Conservation (phyloP, 2,888 invertebrate species). For the Leucophenga maculata region DNA sequence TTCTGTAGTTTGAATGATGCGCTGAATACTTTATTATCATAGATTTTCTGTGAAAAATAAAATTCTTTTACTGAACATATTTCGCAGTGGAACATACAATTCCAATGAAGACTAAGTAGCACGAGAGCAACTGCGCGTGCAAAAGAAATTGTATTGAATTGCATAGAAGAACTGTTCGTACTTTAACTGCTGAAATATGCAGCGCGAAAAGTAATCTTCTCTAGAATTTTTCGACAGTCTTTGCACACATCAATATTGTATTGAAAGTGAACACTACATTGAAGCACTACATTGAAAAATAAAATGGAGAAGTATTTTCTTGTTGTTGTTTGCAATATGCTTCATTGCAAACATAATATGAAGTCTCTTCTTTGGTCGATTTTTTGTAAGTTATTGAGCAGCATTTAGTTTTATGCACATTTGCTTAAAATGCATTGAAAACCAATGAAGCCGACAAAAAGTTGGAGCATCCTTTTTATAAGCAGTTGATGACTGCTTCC, state of each 20-base stretch:
- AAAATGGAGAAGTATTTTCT: no score
- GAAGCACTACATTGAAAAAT: background rate
- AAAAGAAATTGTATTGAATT: no score
- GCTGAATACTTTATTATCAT: no score
- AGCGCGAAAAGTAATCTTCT: slow-evolving; percentile 8
- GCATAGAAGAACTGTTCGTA: background rate
- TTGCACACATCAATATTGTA: background rate
- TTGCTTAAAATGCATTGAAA: no score
- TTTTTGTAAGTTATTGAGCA: no score
- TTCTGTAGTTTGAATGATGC: no score
- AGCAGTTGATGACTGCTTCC: no score
- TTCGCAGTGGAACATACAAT: background rate
- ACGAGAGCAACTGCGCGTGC: no score
- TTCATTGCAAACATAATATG: background rate
- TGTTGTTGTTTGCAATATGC: background rate
- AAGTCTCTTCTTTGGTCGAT: no score
- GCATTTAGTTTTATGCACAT: no score
- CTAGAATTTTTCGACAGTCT: background rate
- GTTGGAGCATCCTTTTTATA: no score
- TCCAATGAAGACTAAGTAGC: background rate
- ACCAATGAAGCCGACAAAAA: no score
- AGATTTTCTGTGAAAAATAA: background rate
- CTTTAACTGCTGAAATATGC: background rate
- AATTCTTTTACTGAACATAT: background rate
- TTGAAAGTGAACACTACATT: background rate